phyloP scores from a whole-genome alignment of 2,888 invertebrate species.

The Lithosia quadra region DNA sequence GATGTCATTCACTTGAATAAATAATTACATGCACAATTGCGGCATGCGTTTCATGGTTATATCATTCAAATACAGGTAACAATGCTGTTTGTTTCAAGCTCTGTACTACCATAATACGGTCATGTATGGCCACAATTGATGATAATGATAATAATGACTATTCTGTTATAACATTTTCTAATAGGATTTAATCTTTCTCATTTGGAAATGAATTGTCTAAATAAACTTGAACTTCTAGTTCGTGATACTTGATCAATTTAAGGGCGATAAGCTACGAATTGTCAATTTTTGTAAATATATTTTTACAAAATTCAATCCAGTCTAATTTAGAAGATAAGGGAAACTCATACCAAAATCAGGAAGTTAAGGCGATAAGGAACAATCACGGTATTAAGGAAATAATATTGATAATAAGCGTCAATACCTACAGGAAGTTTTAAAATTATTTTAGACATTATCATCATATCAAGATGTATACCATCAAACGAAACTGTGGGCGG shows the following conservation, averaged over 20 bases:
- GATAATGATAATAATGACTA: not conserved
- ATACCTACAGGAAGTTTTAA: not conserved
- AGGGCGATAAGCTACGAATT: not conserved
- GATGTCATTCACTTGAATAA: not conserved
- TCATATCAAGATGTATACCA: slow-evolving; percentile 4
- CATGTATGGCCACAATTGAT: too few relatives aligned
- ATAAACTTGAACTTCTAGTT: not conserved
- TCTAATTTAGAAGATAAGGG: not conserved
- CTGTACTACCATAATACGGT: not conserved
- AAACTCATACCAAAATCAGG: not conserved
- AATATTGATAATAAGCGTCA: not conserved
- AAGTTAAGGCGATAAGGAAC: not conserved
- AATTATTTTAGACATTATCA: not conserved
- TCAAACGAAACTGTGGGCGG: slow-evolving; percentile 54
- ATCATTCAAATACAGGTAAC: not conserved
- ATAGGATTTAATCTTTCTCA: not conserved
- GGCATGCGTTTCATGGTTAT: slow-evolving; percentile 5
- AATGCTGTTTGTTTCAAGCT: not conserved
- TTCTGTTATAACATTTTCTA: not conserved
- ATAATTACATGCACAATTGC: not conserved
- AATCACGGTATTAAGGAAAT: not conserved
- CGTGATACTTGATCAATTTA: not conserved
- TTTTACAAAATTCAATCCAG: too few relatives aligned
- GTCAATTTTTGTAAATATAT: not conserved
- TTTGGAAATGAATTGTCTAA: not conserved